phyloP scores from a whole-genome alignment of 2,888 invertebrate species.

The Tuberolachnus salignus region DNA sequence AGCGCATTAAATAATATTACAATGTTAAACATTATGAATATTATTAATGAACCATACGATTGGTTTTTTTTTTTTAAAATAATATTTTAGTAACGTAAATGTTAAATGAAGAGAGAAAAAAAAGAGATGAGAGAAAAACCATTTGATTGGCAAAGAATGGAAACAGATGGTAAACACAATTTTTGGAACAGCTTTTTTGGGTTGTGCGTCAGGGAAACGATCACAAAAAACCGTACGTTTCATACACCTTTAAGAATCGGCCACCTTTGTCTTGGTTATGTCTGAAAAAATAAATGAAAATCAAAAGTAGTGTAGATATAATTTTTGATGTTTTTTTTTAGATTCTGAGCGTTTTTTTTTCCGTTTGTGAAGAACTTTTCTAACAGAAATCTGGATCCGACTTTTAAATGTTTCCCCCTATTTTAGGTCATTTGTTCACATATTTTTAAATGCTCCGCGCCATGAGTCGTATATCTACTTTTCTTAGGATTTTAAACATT shows the following conservation, averaged over 20 bases:
- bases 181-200: background rate
- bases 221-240: slow-evolving; percentile 44
- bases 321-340: too few species aligned
- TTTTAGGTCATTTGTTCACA: too few species aligned
- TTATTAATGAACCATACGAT: background rate
- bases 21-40: slow-evolving; percentile 22
- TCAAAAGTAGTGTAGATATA: too few species aligned
- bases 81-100: background rate
- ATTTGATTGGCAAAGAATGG: slow-evolving; percentile 17
- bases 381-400: too few species aligned
- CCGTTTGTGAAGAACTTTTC: too few species aligned
- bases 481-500: too few species aligned
- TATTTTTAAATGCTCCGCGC: too few species aligned
- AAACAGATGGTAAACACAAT: background rate
- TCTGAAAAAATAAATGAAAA: slow-evolving; percentile 37
- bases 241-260: slow-evolving; percentile 50
- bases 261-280: slow-evolving; percentile 50
- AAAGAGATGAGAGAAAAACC: background rate
- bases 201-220: background rate
- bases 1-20: slow-evolving; percentile 15
- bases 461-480: too few species aligned
- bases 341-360: too few species aligned
- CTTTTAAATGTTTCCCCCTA: too few species aligned
- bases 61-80: background rate
- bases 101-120: background rate